A percentile compares a stretch with the other conserved stretches of the same genome.
phyloP scores from a whole-genome alignment of 2,888 invertebrate genomes.

The Chaetogeoica ovagalla region DNA sequence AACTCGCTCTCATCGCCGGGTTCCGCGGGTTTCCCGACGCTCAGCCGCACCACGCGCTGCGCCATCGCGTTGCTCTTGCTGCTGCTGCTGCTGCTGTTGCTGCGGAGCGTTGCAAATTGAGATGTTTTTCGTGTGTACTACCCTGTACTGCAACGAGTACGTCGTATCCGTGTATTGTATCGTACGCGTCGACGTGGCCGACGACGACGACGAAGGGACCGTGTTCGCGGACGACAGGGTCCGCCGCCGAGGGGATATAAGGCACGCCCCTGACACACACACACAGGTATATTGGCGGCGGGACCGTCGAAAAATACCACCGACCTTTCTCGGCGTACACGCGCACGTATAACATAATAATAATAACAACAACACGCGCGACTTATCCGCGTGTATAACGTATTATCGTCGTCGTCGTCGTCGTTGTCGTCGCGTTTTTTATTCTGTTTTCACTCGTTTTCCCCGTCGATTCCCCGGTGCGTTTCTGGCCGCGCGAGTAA shows the following conservation, averaged over 20 bases:
- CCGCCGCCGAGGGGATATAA: slow-evolving; percentile 14
- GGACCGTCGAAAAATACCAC: slow-evolving; percentile 28
- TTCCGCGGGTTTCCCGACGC: no score
- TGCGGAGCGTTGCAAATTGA: slow-evolving; percentile 50
- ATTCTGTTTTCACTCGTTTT: slow-evolving; percentile 15
- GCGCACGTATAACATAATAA: background rate
- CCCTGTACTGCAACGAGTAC: slow-evolving; percentile 4
- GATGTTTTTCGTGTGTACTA: slow-evolving; percentile 4
- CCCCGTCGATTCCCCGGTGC: no score
- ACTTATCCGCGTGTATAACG: slow-evolving; percentile 27
- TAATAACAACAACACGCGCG: slow-evolving; percentile 25
- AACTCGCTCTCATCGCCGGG: no score
- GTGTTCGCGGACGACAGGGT: slow-evolving; percentile 2
- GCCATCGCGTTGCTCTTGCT: no score
- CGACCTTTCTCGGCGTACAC: slow-evolving; percentile 19
- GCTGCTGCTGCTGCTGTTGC: no score
- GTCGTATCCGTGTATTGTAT: no score
- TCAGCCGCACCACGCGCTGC: no score
- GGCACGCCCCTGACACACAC: slow-evolving; percentile 44
- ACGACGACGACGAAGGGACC: slow-evolving; percentile 7
- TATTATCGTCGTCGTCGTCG: slow-evolving; percentile 24
- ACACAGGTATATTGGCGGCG: slow-evolving; percentile 2
- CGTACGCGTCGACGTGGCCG: no score
- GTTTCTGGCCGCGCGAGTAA: no score
- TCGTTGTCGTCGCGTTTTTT: background rate